Evolutionary conservation across 2,888 invertebrate genomes (phyloP).

Genomic region (Trichopoda pennipes): DNA sequence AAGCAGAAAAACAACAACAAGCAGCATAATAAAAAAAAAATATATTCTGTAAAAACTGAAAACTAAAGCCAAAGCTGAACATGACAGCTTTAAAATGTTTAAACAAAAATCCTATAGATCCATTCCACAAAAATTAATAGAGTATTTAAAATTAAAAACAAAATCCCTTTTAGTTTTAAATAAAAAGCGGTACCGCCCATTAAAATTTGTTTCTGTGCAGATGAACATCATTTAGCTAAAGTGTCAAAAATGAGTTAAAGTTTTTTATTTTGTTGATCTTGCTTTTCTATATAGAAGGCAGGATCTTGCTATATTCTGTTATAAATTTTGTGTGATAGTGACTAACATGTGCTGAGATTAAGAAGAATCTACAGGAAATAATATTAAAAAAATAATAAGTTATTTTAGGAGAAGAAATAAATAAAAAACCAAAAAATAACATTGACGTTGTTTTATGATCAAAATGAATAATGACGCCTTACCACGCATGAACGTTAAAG

Average conservation of each 20-base stretch:
- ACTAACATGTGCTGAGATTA: constrained; percentile 55
- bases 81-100: constrained; percentile 55
- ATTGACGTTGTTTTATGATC: constrained; percentile 74
- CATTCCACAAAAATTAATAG: constrained; percentile 44
- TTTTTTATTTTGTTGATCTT: neutral
- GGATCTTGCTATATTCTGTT: constrained; percentile 2
- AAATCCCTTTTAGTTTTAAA: neutral
- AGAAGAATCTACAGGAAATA: constrained; percentile 60
- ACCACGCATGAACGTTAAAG: constrained; percentile 79
- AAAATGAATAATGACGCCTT: constrained; percentile 78
- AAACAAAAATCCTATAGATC: neutral
- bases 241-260: constrained; percentile 56
- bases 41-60: constrained; percentile 47
- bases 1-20: constrained; percentile 4
- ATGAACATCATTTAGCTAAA: constrained; percentile 47
- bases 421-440: constrained; percentile 24
- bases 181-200: constrained; percentile 47
- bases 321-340: constrained; percentile 21
- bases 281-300: neutral
- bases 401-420: neutral
- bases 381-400: constrained; percentile 29
- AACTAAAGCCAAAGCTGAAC: constrained; percentile 60
- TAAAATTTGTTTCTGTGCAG: neutral
- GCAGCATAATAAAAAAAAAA: too few species aligned
- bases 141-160: constrained; percentile 37